Evolutionary conservation across 2,113 vertebrate genomes (phyloP).

Genomic region (Pachycephala philippinensis): DNA sequence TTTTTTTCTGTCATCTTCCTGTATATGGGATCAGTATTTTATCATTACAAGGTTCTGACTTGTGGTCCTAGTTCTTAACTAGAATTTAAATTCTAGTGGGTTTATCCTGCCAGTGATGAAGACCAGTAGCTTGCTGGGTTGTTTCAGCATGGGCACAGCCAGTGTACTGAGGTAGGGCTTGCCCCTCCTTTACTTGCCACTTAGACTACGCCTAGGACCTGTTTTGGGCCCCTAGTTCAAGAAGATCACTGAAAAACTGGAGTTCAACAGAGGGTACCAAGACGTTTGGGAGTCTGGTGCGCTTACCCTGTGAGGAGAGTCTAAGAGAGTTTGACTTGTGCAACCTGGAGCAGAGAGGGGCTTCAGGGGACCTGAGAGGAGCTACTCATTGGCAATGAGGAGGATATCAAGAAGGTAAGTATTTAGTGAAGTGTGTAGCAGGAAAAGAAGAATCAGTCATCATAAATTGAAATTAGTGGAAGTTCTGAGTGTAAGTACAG

Average conservation of each 20-base stretch:
- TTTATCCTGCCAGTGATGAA: fast-evolving
- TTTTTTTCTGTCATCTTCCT: background rate
- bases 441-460: background rate
- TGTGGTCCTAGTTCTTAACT: background rate
- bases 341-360: background rate
- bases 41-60: background rate
- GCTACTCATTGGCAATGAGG: background rate
- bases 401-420: background rate
- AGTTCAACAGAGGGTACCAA: background rate
- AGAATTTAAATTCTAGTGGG: background rate
- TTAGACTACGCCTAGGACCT: background rate
- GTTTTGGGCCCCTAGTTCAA: background rate
- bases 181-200: background rate
- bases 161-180: background rate
- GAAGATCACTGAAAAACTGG: background rate
- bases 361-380: background rate
- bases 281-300: background rate
- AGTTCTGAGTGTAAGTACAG: background rate
- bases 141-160: no score
- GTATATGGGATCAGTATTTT: background rate
- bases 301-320: background rate
- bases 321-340: background rate
- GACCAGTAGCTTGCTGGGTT: background rate
- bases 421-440: background rate
- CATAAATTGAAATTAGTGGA: background rate